A percentile compares a stretch with the other conserved stretches of the same genome.
Conservation (phyloP, 2,888 invertebrate genomes). For the Polia nebulosa region DNA sequence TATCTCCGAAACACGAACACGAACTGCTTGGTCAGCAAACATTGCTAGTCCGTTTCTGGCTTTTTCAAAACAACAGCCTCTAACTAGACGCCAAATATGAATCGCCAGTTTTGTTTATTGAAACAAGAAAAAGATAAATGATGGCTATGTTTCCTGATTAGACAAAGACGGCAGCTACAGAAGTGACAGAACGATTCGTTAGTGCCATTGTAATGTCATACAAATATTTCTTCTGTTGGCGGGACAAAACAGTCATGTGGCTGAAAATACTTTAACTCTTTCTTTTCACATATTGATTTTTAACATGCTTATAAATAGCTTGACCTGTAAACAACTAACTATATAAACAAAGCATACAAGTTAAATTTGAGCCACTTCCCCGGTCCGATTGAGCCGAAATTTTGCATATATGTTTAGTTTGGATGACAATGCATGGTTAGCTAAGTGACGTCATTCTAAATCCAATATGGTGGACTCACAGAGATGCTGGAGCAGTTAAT, state of each 20-base stretch:
- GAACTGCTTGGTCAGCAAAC: constrained; percentile 24
- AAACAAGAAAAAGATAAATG: constrained; percentile 49
- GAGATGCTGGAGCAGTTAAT: no score
- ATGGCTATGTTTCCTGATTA: constrained; percentile 38
- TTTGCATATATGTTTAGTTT: no score
- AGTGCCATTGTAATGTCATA: constrained; percentile 30
- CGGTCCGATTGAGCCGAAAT: no score
- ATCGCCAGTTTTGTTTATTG: constrained; percentile 28
- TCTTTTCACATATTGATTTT: background rate
- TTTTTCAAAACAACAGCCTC: constrained; percentile 16
- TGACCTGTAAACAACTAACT: no score
- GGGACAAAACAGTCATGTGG: constrained; percentile 10
- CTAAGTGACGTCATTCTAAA: no score
- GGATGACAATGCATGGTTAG: no score
- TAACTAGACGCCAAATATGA: constrained; percentile 42
- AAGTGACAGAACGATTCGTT: constrained; percentile 38
- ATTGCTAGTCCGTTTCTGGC: background rate
- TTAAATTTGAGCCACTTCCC: no score
- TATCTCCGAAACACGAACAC: constrained; percentile 28
- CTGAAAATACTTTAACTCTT: constrained; percentile 2
- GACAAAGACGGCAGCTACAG: constrained; percentile 32
- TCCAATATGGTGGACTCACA: no score
- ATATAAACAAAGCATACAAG: no score
- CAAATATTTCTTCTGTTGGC: constrained; percentile 35
- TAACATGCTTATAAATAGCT: no score